Conservation (phyloP, 2,888 invertebrate genomes). For the Macaria liturata region DNA sequence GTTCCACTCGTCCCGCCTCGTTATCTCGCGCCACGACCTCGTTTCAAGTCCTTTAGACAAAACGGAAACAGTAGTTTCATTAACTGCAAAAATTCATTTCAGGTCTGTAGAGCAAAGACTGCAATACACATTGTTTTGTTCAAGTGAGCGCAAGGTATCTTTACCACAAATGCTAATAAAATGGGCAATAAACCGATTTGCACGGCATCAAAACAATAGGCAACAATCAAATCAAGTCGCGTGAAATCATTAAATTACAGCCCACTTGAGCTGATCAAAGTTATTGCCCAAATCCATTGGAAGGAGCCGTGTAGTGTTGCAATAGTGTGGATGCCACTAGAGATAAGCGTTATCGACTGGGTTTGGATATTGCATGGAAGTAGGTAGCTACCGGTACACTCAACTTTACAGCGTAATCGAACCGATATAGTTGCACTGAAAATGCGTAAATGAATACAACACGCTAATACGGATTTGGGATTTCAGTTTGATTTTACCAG, state of each 20-base stretch:
- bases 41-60: constrained; percentile 65
- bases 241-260: constrained; percentile 23
- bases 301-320: constrained; percentile 39
- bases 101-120: constrained; percentile 18
- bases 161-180: not conserved
- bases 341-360: constrained; percentile 44
- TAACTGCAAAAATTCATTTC: constrained; percentile 63
- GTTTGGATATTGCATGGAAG: constrained; percentile 25
- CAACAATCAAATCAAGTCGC: constrained; percentile 19
- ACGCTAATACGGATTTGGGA: not conserved
- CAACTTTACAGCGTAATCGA: constrained; percentile 10
- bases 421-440: constrained; percentile 21
- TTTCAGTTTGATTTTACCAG: too few relatives aligned
- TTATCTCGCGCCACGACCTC: constrained; percentile 72
- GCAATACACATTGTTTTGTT: too few relatives aligned
- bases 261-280: constrained; percentile 28
- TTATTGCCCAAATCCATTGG: constrained; percentile 38
- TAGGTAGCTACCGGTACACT: constrained; percentile 22
- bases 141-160: too few relatives aligned
- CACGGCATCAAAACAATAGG: constrained; percentile 6
- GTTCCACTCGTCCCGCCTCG: constrained; percentile 63
- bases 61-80: constrained; percentile 62
- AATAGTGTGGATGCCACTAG: constrained; percentile 36
- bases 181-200: constrained; percentile 11
- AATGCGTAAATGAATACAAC: constrained; percentile 20